A percentile compares a stretch with the other conserved stretches of the same genome.
Evolutionary conservation across 2,113 vertebrate genomes (phyloP).

Genomic region (Acrocephalus arundinaceus): DNA sequence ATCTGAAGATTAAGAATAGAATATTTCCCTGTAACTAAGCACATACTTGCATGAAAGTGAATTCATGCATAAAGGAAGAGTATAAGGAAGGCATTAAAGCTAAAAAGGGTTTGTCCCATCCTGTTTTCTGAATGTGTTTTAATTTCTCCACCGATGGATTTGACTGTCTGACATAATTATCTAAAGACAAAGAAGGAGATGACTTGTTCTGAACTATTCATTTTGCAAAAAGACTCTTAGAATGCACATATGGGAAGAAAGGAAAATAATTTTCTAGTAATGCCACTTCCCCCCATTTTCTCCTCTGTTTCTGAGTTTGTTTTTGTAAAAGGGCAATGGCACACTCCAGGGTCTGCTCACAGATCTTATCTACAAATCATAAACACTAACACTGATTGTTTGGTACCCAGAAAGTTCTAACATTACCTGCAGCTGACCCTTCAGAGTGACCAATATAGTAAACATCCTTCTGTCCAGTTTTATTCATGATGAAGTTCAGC

Average conservation of each 20-base stretch:
- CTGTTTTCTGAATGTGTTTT: background rate
- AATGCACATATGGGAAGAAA: background rate
- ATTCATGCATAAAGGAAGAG: background rate
- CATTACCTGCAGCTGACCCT: constrained; percentile 83
- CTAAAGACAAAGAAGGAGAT: background rate
- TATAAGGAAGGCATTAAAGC: background rate
- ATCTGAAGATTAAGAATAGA: background rate
- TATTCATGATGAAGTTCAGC: constrained; percentile 84
- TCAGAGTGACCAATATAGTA: constrained; percentile 90
- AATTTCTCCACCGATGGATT: background rate
- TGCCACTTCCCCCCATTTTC: background rate
- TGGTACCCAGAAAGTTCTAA: background rate
- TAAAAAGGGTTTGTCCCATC: background rate
- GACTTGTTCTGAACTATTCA: background rate
- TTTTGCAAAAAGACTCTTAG: background rate
- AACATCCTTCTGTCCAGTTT: constrained; percentile 80
- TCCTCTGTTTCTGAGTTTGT: background rate
- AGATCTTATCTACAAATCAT: background rate
- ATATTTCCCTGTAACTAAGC: background rate
- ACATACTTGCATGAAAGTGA: background rate
- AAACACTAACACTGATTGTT: background rate
- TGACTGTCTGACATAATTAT: background rate
- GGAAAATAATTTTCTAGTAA: background rate
- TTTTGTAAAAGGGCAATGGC: background rate
- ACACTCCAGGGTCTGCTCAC: background rate